These are phyloP conservation scores for Caiman crocodilus DNA, from an alignment of 2,797 vertebrate genomes.

Conservation along the genomic window DNA sequence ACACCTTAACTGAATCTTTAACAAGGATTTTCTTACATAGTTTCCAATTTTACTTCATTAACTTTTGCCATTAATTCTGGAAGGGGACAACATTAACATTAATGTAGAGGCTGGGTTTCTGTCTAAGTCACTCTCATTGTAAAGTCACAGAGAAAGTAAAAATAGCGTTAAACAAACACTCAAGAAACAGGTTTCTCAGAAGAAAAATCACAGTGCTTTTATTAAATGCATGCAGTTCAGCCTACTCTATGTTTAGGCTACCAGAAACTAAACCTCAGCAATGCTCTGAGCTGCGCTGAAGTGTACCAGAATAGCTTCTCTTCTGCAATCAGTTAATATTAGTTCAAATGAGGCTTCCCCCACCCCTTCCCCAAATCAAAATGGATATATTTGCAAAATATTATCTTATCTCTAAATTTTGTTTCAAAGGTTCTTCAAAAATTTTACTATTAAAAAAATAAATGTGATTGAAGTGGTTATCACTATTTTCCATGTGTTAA, in stretches of 20 bases:
- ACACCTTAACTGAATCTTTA: neutral
- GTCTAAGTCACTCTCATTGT: neutral
- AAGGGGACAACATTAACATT: neutral
- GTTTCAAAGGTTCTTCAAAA: neutral
- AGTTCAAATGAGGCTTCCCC: neutral
- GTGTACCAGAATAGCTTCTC: neutral
- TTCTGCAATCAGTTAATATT: neutral
- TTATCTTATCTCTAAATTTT: neutral
- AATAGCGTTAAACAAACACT: neutral
- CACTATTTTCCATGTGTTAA: neutral
- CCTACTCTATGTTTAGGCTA: neutral
- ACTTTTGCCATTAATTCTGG: neutral
- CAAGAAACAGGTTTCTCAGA: neutral
- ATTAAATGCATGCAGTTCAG: neutral
- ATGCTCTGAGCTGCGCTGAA: neutral
- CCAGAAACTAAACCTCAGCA: neutral
- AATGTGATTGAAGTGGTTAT: neutral
- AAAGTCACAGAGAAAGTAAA: neutral
- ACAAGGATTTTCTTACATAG: neutral
- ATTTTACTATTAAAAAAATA: neutral
- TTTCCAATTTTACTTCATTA: neutral
- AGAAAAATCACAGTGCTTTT: neutral
- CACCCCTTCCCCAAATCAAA: too few species aligned
- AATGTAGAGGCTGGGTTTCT: neutral
- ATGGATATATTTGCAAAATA: too few species aligned